Base-by-base conservation (phyloP, 1,140 invertebrate genomes). In the Ceratoteleas bidentatus region DNA sequence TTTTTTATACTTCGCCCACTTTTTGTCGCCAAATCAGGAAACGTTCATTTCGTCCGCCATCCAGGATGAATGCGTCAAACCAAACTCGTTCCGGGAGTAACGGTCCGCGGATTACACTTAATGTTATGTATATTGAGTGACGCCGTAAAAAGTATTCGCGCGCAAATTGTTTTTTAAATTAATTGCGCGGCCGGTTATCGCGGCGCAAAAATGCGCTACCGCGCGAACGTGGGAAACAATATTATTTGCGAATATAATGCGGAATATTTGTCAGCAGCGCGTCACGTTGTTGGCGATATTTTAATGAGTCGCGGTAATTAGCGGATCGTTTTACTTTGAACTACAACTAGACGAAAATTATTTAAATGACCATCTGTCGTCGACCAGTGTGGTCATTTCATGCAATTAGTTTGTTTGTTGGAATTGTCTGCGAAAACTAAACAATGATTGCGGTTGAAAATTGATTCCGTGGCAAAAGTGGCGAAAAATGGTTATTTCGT, bases 161-260 rank as follows among this genome's bases (percentile, higher is more conserved):
- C 16, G 16, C 24, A 68, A 47, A 65, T 65, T 65, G 34, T 65
- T 65, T 65, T 24, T 65, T 65, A 65, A 53, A 32, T 9, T 53
- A 53, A 65, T 53, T 53, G 61, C 49, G 6, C 24, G 49, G 32
- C 33, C 10, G 11, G 60, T 50, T 50, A 62, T 49, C 24, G 9
- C 47, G n/a, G 36, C 14, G 11, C 8, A 50, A 3, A 62, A 62
- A 62, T 62, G 36, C 34, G 50, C n/a, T 32, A 50, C 7, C 57
- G 9, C 10, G 11, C 33, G 24, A n/a, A 36, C 60, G 47, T 36
- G 45, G 16, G 45, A 62, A 62, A 15, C 49, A 11, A 32, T 62
- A 62, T 62, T 62, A 62, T 50, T 62, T 50, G 13, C 33, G 6
- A 45, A 33, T 13, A 50, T 33, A 62, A 15, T 10, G 36, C 36